A percentile compares a stretch with the other conserved stretches of the same genome.
Evolutionary conservation across 1,140 invertebrate genomes (phyloP).

Genomic region (Ceratitis capitata): DNA sequence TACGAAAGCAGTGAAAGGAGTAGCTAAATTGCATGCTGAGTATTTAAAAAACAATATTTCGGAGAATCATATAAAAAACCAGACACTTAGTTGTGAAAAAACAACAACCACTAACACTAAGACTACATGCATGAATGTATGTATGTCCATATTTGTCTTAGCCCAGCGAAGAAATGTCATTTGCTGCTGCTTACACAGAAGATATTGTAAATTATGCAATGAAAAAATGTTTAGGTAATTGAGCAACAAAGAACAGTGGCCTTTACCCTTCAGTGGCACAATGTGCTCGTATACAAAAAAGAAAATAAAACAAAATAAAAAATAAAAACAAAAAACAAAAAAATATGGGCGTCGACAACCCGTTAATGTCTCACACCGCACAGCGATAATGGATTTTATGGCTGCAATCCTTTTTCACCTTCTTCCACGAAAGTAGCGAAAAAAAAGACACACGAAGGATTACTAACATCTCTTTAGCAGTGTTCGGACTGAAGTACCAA

Average conservation of each 20-base stretch:
- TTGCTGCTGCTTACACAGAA: no score
- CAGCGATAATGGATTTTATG: background rate
- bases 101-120: no score
- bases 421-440: background rate
- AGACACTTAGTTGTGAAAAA: background rate
- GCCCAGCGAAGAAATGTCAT: background rate
- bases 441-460: no score
- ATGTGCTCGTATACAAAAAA: background rate
- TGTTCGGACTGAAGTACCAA: no score
- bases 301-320: no score
- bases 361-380: background rate
- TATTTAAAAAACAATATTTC: background rate
- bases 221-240: background rate
- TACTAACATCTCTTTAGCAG: background rate
- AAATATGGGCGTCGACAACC: background rate
- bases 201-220: constrained; percentile 7
- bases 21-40: constrained; percentile 27
- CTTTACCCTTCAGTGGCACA: background rate
- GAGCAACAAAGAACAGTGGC: background rate
- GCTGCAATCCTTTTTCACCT: constrained; percentile 7
- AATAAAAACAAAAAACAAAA: no score
- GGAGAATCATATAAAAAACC: background rate
- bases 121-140: no score
- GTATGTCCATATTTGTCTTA: no score
- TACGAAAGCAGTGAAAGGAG: constrained; percentile 12